A percentile compares a stretch with the other conserved stretches of the same genome.
Conservation (phyloP, 2,888 invertebrate species). For the Isotomurus palustris region DNA sequence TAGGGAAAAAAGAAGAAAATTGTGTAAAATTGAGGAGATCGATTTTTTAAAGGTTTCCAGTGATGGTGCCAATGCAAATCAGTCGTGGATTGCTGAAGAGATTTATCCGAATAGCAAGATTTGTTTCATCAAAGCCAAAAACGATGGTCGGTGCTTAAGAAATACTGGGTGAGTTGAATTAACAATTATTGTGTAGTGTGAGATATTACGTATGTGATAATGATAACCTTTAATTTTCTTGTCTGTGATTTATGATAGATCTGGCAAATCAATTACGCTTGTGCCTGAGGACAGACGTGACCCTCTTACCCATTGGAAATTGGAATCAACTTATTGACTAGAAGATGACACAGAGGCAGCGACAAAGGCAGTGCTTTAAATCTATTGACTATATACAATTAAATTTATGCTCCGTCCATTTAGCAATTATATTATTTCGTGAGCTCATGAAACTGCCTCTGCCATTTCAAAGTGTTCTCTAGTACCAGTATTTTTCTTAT, state of each 20-base stretch:
- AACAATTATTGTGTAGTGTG: neutral
- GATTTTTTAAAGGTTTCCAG: neutral
- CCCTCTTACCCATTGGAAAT: constrained; percentile 5
- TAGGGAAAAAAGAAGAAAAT: too few relatives aligned
- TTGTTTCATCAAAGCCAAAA: constrained; percentile 11
- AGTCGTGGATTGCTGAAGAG: constrained; percentile 16
- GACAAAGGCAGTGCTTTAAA: too few relatives aligned
- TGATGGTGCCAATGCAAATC: neutral
- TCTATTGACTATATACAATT: too few relatives aligned
- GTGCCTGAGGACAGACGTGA: constrained; percentile 1
- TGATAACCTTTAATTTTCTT: neutral
- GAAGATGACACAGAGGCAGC: too few relatives aligned
- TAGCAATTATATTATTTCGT: too few relatives aligned
- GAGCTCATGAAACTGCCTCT: too few relatives aligned
- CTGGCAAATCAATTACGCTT: constrained; percentile 1
- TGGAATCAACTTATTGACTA: constrained; percentile 14
- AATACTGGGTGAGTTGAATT: constrained; percentile 9
- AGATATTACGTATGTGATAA: neutral
- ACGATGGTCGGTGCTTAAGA: constrained; percentile 8
- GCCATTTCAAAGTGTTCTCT: too few relatives aligned
- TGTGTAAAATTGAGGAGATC: too few relatives aligned
- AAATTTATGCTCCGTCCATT: too few relatives aligned
- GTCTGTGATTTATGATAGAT: neutral
- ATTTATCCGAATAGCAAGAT: constrained; percentile 18
- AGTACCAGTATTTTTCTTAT: too few relatives aligned